These are phyloP conservation scores for Torymus auratus DNA, from an alignment of 2,888 invertebrate species.

Conservation along the genomic window DNA sequence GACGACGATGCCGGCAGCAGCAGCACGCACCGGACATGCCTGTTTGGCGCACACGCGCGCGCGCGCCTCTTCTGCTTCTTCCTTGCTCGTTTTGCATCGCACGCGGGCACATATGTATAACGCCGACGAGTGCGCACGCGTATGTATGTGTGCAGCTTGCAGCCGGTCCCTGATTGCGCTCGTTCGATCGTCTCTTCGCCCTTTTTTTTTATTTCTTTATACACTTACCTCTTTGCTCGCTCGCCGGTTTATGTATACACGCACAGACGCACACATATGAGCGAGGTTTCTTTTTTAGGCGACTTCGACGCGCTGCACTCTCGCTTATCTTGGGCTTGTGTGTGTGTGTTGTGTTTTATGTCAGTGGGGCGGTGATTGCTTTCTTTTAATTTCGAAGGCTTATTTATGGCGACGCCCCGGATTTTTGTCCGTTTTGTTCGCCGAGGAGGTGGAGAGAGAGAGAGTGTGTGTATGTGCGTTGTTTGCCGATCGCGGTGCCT, in stretches of 20 bases:
- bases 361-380: background rate
- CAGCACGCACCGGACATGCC: conserved; percentile 26
- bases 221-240: background rate
- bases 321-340: background rate
- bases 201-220: background rate
- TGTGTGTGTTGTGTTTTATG: background rate
- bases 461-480: too few relatives aligned
- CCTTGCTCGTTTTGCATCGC: background rate
- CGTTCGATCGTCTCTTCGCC: background rate
- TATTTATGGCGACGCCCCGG: background rate
- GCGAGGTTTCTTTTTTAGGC: background rate
- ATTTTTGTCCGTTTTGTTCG: too few relatives aligned
- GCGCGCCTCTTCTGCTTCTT: background rate
- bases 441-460: too few relatives aligned
- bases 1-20: background rate
- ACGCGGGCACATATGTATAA: background rate
- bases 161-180: conserved; percentile 34
- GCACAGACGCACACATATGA: too few relatives aligned
- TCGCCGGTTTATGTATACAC: background rate
- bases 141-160: background rate
- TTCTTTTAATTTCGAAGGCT: conserved; percentile 2
- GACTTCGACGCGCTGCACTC: background rate
- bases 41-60: conserved; percentile 14
- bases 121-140: background rate
- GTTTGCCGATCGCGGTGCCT: too few relatives aligned